Conservation (phyloP, 2,113 vertebrate genomes). For the Myotis yumanensis region DNA sequence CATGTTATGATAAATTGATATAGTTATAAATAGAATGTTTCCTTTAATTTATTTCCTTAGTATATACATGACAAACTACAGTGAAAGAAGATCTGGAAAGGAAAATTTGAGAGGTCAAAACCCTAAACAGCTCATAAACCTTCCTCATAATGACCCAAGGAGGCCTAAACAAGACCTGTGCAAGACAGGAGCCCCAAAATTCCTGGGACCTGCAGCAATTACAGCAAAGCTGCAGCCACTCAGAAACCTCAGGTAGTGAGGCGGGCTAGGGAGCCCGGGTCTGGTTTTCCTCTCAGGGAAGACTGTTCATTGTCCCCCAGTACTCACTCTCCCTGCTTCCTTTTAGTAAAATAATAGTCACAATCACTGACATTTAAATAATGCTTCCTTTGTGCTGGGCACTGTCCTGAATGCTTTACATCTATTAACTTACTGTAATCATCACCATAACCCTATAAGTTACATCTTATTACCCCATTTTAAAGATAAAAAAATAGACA, state of each 20-base stretch:
- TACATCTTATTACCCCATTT: background rate
- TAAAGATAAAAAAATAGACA: background rate
- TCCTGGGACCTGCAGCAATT: background rate
- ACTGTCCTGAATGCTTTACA: background rate
- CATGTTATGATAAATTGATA: background rate
- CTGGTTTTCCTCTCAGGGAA: background rate
- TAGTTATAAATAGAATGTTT: background rate
- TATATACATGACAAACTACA: background rate
- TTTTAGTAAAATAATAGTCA: background rate
- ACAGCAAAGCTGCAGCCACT: background rate
- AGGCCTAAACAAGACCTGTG: background rate
- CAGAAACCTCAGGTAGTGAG: background rate
- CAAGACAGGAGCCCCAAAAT: background rate
- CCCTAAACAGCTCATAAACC: background rate
- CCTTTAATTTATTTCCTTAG: background rate
- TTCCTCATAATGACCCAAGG: background rate
- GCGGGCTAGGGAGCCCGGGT: background rate
- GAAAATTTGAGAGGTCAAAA: background rate
- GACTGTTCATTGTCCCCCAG: background rate
- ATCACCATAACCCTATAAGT: background rate
- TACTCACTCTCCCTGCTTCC: background rate
- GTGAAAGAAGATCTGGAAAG: background rate
- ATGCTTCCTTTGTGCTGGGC: background rate
- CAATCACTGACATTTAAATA: background rate
- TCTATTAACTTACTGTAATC: background rate